Conservation (phyloP, 2,113 vertebrate genomes). For the Protobothrops mucrosquamatus region DNA sequence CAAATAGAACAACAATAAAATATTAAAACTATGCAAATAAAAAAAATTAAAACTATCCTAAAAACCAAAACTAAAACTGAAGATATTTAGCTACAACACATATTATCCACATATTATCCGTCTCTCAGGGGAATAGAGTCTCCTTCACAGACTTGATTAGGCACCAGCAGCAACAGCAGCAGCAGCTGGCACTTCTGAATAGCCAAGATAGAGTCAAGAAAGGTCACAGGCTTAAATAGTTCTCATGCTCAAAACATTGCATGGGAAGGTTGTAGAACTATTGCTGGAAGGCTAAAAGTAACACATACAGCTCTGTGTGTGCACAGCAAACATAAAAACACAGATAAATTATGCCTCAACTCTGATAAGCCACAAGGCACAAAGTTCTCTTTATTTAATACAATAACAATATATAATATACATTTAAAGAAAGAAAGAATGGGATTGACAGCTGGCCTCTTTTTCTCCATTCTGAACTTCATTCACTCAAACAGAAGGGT, state of each 20-base stretch:
- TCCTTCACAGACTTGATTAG: constrained; percentile 4
- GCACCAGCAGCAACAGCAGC: background rate
- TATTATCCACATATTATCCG: background rate
- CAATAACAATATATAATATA: background rate
- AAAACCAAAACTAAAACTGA: background rate
- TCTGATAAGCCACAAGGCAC: background rate
- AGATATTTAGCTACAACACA: background rate
- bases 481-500: background rate
- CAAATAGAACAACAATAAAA: background rate
- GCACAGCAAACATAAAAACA: background rate
- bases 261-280: background rate
- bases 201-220: constrained; percentile 9
- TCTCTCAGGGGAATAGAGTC: background rate
- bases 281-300: background rate
- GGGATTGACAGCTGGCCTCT: background rate
- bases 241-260: constrained; percentile 10
- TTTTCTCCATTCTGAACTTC: background rate
- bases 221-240: constrained; percentile 6
- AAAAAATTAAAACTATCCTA: background rate
- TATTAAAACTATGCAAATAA: background rate
- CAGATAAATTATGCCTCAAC: background rate
- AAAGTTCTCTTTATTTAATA: background rate
- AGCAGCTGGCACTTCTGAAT: constrained; percentile 20
- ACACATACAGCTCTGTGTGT: background rate
- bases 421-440: background rate